Conservation (phyloP, 2,113 vertebrate species). For the Dicerorhinus sumatrensis region DNA sequence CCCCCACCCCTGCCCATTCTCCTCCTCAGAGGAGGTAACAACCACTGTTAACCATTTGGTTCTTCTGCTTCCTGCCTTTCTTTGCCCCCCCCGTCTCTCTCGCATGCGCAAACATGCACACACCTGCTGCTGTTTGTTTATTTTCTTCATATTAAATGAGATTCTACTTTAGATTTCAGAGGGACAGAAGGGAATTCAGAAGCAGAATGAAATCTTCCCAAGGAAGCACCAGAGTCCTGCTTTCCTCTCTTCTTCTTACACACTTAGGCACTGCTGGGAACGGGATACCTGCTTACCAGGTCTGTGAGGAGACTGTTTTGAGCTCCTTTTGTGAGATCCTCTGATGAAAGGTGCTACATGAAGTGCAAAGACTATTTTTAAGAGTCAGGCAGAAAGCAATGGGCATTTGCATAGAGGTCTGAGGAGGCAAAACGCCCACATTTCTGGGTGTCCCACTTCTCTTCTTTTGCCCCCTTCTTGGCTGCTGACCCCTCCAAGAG, state of each 20-base stretch:
- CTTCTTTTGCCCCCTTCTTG: background rate
- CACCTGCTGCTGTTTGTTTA: background rate
- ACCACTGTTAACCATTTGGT: background rate
- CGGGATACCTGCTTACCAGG: background rate
- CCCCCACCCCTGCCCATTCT: background rate
- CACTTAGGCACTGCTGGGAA: background rate
- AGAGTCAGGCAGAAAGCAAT: background rate
- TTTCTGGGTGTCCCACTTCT: background rate
- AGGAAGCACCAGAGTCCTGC: too few relatives aligned
- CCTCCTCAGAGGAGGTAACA: background rate
- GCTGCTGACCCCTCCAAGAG: background rate
- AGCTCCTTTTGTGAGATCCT: background rate
- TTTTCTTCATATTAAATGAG: background rate
- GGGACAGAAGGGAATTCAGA: background rate
- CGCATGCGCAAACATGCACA: background rate
- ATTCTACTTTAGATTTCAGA: background rate
- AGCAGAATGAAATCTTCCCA: background rate
- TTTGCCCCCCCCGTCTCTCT: background rate
- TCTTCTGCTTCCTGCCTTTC: background rate
- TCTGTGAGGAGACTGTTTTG: background rate
- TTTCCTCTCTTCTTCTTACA: background rate
- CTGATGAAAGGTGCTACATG: background rate
- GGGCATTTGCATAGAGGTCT: background rate
- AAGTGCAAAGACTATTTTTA: conserved; percentile 25
- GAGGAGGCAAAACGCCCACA: background rate